These are phyloP conservation scores for Otolemur crassicaudatus DNA, from an alignment of 2,797 vertebrate species.

Conservation along the genomic window DNA sequence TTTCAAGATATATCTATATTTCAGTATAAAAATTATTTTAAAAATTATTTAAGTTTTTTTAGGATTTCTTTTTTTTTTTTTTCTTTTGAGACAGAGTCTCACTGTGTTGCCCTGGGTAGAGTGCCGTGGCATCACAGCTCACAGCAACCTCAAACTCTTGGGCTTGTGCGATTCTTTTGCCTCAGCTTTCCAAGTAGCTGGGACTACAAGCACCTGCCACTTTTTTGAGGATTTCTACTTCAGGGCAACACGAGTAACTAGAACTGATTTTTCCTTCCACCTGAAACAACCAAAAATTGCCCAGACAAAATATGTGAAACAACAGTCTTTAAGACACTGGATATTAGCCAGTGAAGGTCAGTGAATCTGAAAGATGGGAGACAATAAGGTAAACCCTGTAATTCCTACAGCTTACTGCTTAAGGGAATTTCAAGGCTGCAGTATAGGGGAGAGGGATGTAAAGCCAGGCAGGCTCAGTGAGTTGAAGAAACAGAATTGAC, in stretches of 20 bases:
- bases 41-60: not conserved
- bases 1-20: not conserved
- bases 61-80: constrained; percentile 24
- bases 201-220: too few species aligned
- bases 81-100: too few species aligned
- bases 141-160: too few species aligned
- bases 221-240: constrained; percentile 54
- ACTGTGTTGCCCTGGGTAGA: too few species aligned
- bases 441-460: not conserved
- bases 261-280: not conserved
- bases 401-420: not conserved
- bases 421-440: not conserved
- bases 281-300: not conserved
- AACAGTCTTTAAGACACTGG: not conserved
- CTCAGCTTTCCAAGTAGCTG: too few species aligned
- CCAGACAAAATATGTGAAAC: not conserved
- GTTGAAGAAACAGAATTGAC: not conserved
- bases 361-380: not conserved
- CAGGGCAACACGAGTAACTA: not conserved
- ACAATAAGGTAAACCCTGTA: not conserved
- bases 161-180: too few species aligned
- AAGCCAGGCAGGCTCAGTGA: not conserved
- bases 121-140: too few species aligned
- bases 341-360: not conserved
- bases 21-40: not conserved